Conservation (phyloP, 2,888 invertebrate genomes). For the Agriopis marginaria region DNA sequence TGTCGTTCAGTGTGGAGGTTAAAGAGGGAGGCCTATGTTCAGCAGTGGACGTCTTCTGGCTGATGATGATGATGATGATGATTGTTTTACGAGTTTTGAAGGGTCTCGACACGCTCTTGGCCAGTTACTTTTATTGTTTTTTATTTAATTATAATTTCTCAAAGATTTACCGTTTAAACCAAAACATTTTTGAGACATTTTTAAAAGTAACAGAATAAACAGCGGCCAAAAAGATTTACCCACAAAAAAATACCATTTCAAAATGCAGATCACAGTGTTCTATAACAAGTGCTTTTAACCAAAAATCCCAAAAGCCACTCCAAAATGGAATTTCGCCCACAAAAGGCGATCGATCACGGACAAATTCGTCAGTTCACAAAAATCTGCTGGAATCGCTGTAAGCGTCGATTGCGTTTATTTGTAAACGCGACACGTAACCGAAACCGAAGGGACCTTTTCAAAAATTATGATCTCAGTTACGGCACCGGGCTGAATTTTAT, state of each 20-base stretch:
- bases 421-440: constrained; percentile 59
- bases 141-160: no score
- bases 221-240: no score
- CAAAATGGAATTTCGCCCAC: constrained; percentile 11
- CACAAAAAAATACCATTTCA: not conserved
- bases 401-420: constrained; percentile 38
- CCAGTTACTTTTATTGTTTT: no score
- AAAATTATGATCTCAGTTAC: constrained; percentile 63
- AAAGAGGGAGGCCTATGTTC: no score
- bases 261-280: not conserved
- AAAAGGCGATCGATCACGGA: constrained; percentile 14
- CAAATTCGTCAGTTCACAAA: constrained; percentile 23
- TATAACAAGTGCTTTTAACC: not conserved
- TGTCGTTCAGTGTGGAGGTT: no score
- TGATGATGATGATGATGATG: no score
- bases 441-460: constrained; percentile 67
- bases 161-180: no score
- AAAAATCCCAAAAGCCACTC: not conserved
- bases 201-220: no score
- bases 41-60: no score
- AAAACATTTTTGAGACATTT: no score
- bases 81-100: no score
- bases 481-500: constrained; percentile 55
- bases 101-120: no score
- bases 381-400: constrained; percentile 34